phyloP scores from a whole-genome alignment of 2,113 vertebrate genomes.

The Nicator chloris region DNA sequence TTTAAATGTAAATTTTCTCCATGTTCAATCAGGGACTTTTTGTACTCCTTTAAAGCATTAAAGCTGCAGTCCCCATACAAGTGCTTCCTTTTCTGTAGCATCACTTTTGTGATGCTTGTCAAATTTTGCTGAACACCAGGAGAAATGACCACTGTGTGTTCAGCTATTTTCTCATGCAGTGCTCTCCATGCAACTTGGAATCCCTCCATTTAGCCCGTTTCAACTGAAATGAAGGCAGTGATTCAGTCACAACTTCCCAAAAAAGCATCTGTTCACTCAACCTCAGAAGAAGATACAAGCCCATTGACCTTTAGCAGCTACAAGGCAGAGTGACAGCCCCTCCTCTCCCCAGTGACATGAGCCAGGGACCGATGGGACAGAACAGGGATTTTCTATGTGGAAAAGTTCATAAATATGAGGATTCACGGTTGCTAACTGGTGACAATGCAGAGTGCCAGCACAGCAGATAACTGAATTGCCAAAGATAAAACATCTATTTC shows the following conservation, averaged over 20 bases:
- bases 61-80: not conserved
- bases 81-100: not conserved
- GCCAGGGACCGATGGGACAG: not conserved
- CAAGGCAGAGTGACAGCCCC: not conserved
- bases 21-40: not conserved
- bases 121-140: not conserved
- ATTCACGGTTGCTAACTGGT: not conserved
- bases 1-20: not conserved
- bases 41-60: not conserved
- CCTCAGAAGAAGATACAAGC: not conserved
- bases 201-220: not conserved
- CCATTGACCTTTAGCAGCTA: not conserved
- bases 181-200: not conserved
- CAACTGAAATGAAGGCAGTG: not conserved
- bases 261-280: not conserved
- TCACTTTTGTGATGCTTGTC: not conserved
- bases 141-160: not conserved
- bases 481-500: not conserved
- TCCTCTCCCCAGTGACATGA: not conserved
- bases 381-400: not conserved
- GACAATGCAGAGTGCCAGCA: not conserved
- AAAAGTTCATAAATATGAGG: not conserved
- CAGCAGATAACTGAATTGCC: not conserved
- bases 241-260: not conserved
- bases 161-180: not conserved